phyloP scores from a whole-genome alignment of 2,888 invertebrate genomes.

The Arctia plantaginis region DNA sequence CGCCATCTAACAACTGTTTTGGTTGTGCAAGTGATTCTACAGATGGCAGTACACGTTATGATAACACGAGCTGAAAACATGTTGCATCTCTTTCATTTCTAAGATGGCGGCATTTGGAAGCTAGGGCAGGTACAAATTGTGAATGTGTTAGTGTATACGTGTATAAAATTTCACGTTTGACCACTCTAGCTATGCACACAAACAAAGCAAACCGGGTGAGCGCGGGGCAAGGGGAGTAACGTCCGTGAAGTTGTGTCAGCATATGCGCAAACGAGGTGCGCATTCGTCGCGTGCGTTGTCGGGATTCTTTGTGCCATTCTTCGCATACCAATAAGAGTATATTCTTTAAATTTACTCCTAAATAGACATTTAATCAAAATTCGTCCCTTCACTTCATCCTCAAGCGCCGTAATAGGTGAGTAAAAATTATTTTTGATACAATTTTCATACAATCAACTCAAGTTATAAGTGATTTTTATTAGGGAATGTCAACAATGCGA shows the following conservation, averaged over 20 bases:
- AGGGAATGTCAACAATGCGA: conserved; percentile 91
- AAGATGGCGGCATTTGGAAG: conserved; percentile 84
- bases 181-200: conserved; percentile 83
- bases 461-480: conserved; percentile 88
- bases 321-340: conserved; percentile 95
- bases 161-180: conserved; percentile 86
- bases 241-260: conserved; percentile 89
- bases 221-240: conserved; percentile 84
- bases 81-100: conserved; percentile 70
- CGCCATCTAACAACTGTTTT: conserved; percentile 47
- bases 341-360: conserved; percentile 90
- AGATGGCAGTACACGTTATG: conserved; percentile 66
- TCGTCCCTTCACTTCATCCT: conserved; percentile 88
- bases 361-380: conserved; percentile 89
- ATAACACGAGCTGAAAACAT: conserved; percentile 63
- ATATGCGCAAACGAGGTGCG: conserved; percentile 93
- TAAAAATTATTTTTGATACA: conserved; percentile 85
- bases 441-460: conserved; percentile 88
- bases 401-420: conserved; percentile 91
- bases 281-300: conserved; percentile 96
- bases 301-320: conserved; percentile 99
- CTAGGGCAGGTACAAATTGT: conserved; percentile 81
- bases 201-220: conserved; percentile 72
- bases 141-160: conserved; percentile 78
- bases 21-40: conserved; percentile 10